Percentiles rank a stretch among this genome's conserved stretches.
phyloP scores from a whole-genome alignment of 1,140 invertebrate genomes.

The Penaeus vannamei region DNA sequence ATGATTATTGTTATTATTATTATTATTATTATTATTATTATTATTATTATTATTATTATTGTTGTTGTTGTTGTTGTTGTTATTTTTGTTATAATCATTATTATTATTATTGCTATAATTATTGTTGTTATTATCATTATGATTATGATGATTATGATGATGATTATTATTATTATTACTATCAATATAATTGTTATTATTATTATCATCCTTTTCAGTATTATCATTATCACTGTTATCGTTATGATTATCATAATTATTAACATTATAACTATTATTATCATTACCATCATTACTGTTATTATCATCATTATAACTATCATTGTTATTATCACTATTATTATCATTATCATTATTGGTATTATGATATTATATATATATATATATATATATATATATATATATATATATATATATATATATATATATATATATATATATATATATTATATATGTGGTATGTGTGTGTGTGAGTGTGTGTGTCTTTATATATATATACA shows the following conservation, averaged over 20 bases:
- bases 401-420: background rate
- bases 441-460: conserved; percentile 10
- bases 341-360: background rate
- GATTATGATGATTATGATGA: too few relatives aligned
- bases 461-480: conserved; percentile 17
- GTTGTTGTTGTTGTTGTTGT: too few relatives aligned
- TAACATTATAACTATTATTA: background rate
- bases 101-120: too few relatives aligned
- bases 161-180: too few relatives aligned
- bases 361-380: conserved; percentile 24
- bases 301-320: background rate
- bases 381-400: background rate
- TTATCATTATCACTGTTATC: too few relatives aligned
- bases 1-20: too few relatives aligned
- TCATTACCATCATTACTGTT: background rate
- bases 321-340: conserved; percentile 26
- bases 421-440: conserved; percentile 40
- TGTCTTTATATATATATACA: conserved; percentile 42
- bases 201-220: background rate
- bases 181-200: conserved; percentile 4
- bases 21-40: too few relatives aligned
- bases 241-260: too few relatives aligned
- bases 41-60: too few relatives aligned
- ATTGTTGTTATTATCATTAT: too few relatives aligned
- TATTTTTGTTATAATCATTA: too few relatives aligned